Evolutionary conservation across 2,797 vertebrate species (phyloP), one percentile per base, ranked within the genome.

Genomic region (Anguilla megastoma): DNA sequence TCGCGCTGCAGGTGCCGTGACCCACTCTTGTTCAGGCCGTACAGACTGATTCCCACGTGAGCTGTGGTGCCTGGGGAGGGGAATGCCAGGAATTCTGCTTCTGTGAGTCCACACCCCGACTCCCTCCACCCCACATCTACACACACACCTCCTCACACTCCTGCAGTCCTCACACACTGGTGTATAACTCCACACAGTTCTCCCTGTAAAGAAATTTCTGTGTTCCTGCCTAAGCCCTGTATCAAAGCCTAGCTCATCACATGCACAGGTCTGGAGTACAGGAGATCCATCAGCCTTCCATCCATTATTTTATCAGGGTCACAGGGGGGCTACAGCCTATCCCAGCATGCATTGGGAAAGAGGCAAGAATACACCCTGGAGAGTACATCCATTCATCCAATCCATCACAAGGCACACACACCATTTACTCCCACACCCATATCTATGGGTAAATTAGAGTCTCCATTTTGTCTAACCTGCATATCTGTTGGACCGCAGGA

Each of bases 11-110:
- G 94, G 90, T 97, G 96, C 21, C 94, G 96, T 8, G 95, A 94
- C 10, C 96, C 96, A 41, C 96, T 97, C 93, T 95, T 96, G 91
- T 92, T 96, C 89, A 95, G 89, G 0, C 96, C 97, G 36, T 96
- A 94, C 84, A 97, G 91, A 88, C 94, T 93, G 90, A 97, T 95
- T 90, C 96, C 97, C 88, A 97, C 95, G 12, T 97, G 96, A 0
- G 97, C 96, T 0, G 96, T 95, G 74, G 97, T 97, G 86, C 97
- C 97, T 97, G 93, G 1, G 66, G 45, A 60, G 87, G 14, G 58
- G 54, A 1, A 12, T 5, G 12, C 27, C 5, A 41, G 71, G 48
- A 5, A 58, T 18, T 63, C 48, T 14, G 30, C 9, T 14, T n/a
- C 21, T 79, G 50, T 58, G 24, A 88, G 86, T 8, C 0, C 82